Percentiles rank a stretch among this genome's conserved stretches.
Evolutionary conservation across 2,888 invertebrate genomes (phyloP).

Genomic region (Carabus problematicus): DNA sequence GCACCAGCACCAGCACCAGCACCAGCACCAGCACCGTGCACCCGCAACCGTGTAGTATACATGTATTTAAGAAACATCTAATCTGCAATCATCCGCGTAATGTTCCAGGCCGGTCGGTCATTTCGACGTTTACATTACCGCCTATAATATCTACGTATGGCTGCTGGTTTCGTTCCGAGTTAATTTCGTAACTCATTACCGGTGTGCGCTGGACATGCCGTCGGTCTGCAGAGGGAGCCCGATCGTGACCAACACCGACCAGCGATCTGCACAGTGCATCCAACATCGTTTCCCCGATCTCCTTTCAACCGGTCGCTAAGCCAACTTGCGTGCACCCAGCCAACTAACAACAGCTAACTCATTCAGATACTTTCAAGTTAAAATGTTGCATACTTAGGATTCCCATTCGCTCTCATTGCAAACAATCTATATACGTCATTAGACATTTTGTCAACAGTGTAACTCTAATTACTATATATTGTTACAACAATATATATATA

Average conservation of each 20-base stretch:
- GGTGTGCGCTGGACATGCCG: slow-evolving; percentile 1
- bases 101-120: slow-evolving; percentile 8
- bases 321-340: no score
- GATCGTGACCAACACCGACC: slow-evolving; percentile 34
- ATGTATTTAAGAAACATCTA: slow-evolving; percentile 30
- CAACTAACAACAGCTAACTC: no score
- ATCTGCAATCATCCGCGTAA: slow-evolving; percentile 28
- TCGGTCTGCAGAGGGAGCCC: slow-evolving; percentile 15
- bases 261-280: slow-evolving; percentile 19
- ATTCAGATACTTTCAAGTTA: no score
- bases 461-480: no score
- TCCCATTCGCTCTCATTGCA: no score
- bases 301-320: no score
- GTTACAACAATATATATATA: no score
- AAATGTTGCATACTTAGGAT: no score
- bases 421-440: no score
- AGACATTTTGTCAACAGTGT: no score
- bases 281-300: no score
- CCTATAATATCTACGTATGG: slow-evolving; percentile 29
- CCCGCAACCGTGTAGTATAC: background rate
- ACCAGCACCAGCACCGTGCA: background rate
- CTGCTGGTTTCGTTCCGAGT: slow-evolving; percentile 31
- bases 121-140: slow-evolving; percentile 18
- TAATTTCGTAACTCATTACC: slow-evolving; percentile 40
- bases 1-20: no score